phyloP scores from a whole-genome alignment of 2,888 invertebrate species.

The Nemotelus nigrinus region DNA sequence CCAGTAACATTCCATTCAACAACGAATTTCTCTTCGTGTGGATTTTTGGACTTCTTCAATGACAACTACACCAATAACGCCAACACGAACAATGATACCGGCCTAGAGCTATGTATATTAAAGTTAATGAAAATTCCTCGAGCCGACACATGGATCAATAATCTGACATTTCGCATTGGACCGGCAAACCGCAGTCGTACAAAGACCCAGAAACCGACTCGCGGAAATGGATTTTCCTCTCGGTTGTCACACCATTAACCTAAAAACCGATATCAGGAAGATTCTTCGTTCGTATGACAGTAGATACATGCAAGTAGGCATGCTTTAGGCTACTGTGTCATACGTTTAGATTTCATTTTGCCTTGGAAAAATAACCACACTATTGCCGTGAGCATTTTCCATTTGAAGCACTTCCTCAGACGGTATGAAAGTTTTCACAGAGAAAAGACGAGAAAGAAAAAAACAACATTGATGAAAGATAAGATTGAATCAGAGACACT shows the following conservation, averaged over 20 bases:
- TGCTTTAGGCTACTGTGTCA: background rate
- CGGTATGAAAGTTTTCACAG: background rate
- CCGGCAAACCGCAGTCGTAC: too few species aligned
- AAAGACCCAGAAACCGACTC: background rate
- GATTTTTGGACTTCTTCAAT: background rate
- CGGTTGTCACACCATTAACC: constrained; percentile 30
- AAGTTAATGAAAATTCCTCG: constrained; percentile 1
- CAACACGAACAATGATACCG: background rate
- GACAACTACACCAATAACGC: background rate
- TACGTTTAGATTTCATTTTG: background rate
- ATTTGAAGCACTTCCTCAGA: background rate
- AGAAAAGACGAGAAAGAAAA: too few species aligned
- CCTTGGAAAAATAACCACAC: background rate
- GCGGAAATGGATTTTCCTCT: background rate
- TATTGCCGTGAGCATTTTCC: background rate
- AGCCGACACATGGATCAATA: too few species aligned
- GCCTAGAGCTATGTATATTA: background rate
- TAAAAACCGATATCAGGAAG: constrained; percentile 25
- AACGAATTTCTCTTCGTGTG: background rate
- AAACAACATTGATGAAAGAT: background rate
- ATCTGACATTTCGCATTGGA: too few species aligned
- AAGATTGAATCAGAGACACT: background rate
- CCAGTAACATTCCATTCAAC: constrained; percentile 7
- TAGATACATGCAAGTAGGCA: too few species aligned
- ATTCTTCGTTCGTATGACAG: background rate